phyloP scores from a whole-genome alignment of 2,888 invertebrate genomes.

The Euproctis similis region DNA sequence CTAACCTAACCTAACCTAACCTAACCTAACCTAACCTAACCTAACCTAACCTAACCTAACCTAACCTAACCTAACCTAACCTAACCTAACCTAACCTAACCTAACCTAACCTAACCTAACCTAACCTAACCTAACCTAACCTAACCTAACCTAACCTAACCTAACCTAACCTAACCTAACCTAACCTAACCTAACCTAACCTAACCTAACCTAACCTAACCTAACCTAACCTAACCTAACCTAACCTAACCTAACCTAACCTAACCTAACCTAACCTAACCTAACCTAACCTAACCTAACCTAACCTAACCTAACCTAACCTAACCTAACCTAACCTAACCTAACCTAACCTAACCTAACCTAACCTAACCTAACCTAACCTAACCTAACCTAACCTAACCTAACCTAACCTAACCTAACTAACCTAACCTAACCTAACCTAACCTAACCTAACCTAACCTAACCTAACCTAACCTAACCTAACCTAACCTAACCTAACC shows the following conservation, averaged over 20 bases:
- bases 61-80: conserved; percentile 22
- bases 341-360: conserved; percentile 20
- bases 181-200: conserved; percentile 11
- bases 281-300: conserved; percentile 14
- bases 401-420: conserved; percentile 19
- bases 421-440: conserved; percentile 14
- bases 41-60: conserved; percentile 19
- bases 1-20: conserved; percentile 10
- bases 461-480: conserved; percentile 17
- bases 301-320: conserved; percentile 19
- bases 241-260: conserved; percentile 9
- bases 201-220: conserved; percentile 7
- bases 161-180: conserved; percentile 17
- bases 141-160: conserved; percentile 17
- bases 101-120: conserved; percentile 15
- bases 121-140: conserved; percentile 16
- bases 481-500: conserved; percentile 17
- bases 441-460: conserved; percentile 13
- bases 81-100: conserved; percentile 21
- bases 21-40: conserved; percentile 18
- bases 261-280: conserved; percentile 12
- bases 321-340: conserved; percentile 19
- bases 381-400: conserved; percentile 21
- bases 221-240: conserved; percentile 7
- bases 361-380: conserved; percentile 20